Evolutionary conservation across 2,888 invertebrate genomes (phyloP), one percentile per base, ranked within the genome.

Genomic region (Eupithecia dodoneata): DNA sequence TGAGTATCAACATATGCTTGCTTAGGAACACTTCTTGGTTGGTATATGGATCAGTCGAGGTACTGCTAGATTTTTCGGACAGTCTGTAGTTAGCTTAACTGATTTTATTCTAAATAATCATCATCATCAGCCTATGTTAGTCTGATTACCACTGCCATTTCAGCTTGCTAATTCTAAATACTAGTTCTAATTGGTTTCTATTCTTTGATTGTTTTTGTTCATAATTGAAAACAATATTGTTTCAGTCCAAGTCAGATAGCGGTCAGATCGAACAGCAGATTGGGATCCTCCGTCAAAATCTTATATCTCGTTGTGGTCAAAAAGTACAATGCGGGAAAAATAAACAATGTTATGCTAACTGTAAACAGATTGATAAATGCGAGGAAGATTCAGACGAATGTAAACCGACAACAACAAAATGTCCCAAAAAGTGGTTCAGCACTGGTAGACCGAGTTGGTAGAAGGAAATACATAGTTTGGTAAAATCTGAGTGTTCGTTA

Each of bases 401-500:
- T 63, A 12, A 7, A 63, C 1, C n/a, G 0, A 63, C 3, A 4
- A 63, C 18, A 4, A 63, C 18, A 30, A 63, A 63, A 63, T 63
- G 63, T 30, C 63, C 59, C 4, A 9, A 10, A 63, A 63, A 63
- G 30, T 63, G 63, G 63, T 63, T 18, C 12, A 63, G 63, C 63
- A 63, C 63, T 30, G 63, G 63, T 12, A 63, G 63, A 63, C 63
- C 63, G 10, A 63, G 63, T 63, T 63, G 63, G 63, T 63, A 63
- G 30, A 63, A 63, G 30, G 2, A 63, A 30, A 63, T 30, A 63
- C 18, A 59, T 59, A 18, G 59, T n/a, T 18, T 18, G n/a, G 3
- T 52, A 52, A 52, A 18, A 59, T 18, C 3, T 0, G 9, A 59
- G n/a, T 18, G 55, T 55, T 7, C n/a, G 7, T 52, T 55, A 55